Evolutionary conservation across 2,113 vertebrate species (phyloP), one percentile per base, ranked within the genome.

Genomic region (Ochotona princeps): DNA sequence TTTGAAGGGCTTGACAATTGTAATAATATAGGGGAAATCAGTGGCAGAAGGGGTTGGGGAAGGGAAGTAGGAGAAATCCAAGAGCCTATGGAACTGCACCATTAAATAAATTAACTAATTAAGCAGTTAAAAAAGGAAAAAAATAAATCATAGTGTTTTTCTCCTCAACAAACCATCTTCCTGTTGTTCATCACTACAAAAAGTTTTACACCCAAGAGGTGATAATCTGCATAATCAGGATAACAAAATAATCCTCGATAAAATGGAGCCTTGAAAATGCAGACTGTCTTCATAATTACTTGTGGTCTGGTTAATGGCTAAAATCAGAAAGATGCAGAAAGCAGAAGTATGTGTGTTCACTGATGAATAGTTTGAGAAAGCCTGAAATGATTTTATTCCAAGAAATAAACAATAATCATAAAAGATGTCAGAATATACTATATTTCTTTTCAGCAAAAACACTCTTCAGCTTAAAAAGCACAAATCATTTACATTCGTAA

Each of bases 401-500:
- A 78, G 65, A 95, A 94, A 93, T 38, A 96, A 91, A 28, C 66
- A 90, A 86, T 80, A 70, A 91, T 47, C 35, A 87, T 57, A 94
- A 74, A 88, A 83, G 38, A 93, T 61, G 1, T 89, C 69, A 85
- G 75, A 91, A 85, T 78, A 63, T 14, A 51, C 32, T 75, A 1
- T 63, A 54, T 84, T 10, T 87, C 65, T 93, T 73, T 94, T 84
- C 89, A 95, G 30, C 57, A 61, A 82, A 83, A 89, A 21, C 5
- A 65, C 23, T 87, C 70, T 83, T 93, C 38, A 83, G 38, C 70
- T 85, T 44, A 87, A 57, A 44, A 35, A 79, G 8, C 49, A 79
- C 28, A 90, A 60, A 75, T 80, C 21, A 92, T 87, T 87, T 83
- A 91, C 35, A 61, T 73, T 93, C 70, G 86, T 79, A 63, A 54